Evolutionary conservation across 2,113 vertebrate species (phyloP).

Genomic region (Oreochromis tanganicae): DNA sequence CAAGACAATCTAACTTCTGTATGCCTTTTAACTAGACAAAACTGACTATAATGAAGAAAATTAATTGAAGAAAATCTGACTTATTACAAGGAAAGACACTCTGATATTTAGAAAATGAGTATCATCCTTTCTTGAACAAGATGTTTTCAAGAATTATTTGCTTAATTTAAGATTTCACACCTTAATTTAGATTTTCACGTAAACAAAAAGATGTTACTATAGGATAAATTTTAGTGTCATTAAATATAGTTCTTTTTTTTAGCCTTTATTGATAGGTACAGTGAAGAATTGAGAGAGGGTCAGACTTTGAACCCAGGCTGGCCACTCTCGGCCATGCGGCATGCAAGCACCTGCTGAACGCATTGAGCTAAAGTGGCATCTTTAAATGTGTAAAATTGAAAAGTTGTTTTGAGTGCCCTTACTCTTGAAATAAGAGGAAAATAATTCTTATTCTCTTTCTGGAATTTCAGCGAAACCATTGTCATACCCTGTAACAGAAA

Average conservation of each 20-base stretch:
- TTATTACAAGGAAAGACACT: neutral
- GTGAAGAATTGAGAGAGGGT: neutral
- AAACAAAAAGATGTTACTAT: neutral
- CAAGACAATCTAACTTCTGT: neutral
- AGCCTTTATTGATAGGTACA: neutral
- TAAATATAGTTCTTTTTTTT: neutral
- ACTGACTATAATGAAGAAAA: neutral
- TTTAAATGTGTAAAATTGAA: neutral
- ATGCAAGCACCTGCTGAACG: rapidly evolving
- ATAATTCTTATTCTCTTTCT: neutral
- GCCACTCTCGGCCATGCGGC: neutral
- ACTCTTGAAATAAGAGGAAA: neutral
- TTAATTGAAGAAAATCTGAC: neutral
- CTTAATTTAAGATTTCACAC: neutral
- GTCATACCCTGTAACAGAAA: neutral
- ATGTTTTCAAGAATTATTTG: neutral
- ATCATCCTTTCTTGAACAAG: neutral
- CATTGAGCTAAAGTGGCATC: neutral
- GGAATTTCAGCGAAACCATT: neutral
- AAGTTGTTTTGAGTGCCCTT: neutral
- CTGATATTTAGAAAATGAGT: neutral
- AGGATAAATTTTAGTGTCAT: neutral
- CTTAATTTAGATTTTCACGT: neutral
- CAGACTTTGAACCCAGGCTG: neutral
- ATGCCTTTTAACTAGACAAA: neutral